These are phyloP conservation scores for Amphiduros pacificus DNA, from an alignment of 2,888 invertebrate species.

Conservation along the genomic window DNA sequence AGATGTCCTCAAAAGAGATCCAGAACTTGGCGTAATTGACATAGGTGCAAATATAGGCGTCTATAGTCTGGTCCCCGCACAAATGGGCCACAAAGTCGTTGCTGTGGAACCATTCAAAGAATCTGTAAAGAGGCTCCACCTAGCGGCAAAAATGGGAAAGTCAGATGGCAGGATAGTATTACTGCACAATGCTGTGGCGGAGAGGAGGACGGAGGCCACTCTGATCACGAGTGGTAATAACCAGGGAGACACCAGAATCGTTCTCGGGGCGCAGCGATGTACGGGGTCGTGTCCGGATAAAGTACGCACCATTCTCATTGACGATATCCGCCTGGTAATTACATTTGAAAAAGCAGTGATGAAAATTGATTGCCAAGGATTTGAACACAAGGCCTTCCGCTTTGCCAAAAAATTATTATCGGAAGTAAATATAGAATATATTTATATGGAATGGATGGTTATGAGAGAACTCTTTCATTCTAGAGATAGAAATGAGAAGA, in stretches of 20 bases:
- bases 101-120: slow-evolving; percentile 29
- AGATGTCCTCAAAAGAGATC: slow-evolving; percentile 22
- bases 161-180: slow-evolving; percentile 9
- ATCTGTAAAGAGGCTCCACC: slow-evolving; percentile 24
- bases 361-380: slow-evolving; percentile 22
- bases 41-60: slow-evolving; percentile 36
- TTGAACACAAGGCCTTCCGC: slow-evolving; percentile 29
- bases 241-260: slow-evolving; percentile 32
- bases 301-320: slow-evolving; percentile 28
- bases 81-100: slow-evolving; percentile 28
- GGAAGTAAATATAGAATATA: slow-evolving; percentile 20
- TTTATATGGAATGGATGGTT: slow-evolving; percentile 35
- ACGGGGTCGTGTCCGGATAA: slow-evolving; percentile 28
- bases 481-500: slow-evolving; percentile 5
- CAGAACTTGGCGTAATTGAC: slow-evolving; percentile 27
- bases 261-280: slow-evolving; percentile 20
- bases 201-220: slow-evolving; percentile 20
- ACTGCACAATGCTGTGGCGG: slow-evolving; percentile 26
- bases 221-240: slow-evolving; percentile 28
- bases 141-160: not conserved
- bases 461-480: slow-evolving; percentile 22
- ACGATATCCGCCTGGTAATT: slow-evolving; percentile 28
- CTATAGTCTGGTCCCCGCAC: slow-evolving; percentile 30
- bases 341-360: slow-evolving; percentile 6
- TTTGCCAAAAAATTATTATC: slow-evolving; percentile 24